phyloP scores from a whole-genome alignment of 2,113 vertebrate genomes.

The Canis aureus region DNA sequence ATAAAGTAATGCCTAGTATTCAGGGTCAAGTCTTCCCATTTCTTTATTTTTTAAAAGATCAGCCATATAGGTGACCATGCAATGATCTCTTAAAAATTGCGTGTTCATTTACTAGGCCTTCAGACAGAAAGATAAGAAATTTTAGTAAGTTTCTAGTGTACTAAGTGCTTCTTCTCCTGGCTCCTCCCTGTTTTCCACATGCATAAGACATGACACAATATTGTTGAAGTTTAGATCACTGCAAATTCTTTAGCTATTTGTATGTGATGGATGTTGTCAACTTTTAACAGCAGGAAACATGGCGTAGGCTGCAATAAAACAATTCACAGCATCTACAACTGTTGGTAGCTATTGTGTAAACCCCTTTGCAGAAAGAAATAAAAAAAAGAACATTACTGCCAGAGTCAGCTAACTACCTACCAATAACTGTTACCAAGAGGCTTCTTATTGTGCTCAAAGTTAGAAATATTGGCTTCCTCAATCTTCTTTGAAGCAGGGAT shows the following conservation, averaged over 20 bases:
- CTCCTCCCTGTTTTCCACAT: rapidly evolving
- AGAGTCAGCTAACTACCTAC: neutral
- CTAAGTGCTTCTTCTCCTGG: neutral
- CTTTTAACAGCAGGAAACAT: neutral
- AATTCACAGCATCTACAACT: neutral
- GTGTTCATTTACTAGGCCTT: neutral
- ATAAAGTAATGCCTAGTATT: neutral
- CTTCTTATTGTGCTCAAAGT: neutral
- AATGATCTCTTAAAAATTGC: neutral
- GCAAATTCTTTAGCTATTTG: neutral
- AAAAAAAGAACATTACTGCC: neutral
- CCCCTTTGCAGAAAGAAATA: neutral
- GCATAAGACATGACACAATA: neutral
- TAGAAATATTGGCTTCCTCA: neutral
- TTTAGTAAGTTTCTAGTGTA: neutral
- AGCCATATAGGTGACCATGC: neutral
- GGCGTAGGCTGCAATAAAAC: neutral
- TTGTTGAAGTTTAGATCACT: neutral
- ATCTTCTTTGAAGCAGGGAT: neutral
- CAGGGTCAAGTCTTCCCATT: neutral
- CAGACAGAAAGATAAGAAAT: neutral
- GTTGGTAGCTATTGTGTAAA: neutral
- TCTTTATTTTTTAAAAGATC: neutral
- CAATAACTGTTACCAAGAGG: neutral
- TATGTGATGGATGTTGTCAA: neutral